Conservation (phyloP, 2,113 vertebrate species). For the Leptosomus discolor region DNA sequence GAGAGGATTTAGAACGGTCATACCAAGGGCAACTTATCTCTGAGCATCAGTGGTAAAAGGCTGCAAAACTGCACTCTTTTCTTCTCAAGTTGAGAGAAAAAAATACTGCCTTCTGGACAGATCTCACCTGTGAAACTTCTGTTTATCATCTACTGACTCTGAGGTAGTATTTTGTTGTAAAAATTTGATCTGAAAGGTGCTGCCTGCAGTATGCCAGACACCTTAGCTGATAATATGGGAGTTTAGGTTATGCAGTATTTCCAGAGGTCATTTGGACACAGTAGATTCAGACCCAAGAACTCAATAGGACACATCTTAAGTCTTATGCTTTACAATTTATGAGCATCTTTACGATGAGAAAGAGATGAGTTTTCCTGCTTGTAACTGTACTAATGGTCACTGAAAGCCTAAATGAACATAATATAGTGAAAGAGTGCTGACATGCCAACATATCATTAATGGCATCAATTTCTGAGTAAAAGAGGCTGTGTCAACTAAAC, state of each 20-base stretch:
- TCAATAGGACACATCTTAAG: fast-evolving
- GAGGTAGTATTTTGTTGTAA: neutral
- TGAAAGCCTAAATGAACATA: neutral
- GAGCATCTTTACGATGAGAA: neutral
- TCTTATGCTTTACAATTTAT: neutral
- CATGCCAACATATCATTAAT: neutral
- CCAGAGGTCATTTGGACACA: neutral
- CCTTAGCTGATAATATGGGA: neutral
- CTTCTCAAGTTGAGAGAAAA: neutral
- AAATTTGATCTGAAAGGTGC: neutral
- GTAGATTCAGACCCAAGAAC: neutral
- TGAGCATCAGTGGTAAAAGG: neutral
- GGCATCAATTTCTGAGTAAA: neutral
- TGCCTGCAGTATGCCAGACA: neutral
- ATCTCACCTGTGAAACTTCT: neutral
- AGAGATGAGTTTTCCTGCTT: neutral
- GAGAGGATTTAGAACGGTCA: neutral
- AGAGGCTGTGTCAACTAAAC: neutral
- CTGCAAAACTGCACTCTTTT: neutral
- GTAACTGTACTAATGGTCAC: neutral
- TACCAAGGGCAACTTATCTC: neutral
- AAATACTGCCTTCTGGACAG: neutral
- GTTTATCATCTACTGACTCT: neutral
- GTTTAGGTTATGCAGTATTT: neutral
- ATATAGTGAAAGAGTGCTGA: neutral